Evolutionary conservation across 2,113 vertebrate genomes (phyloP).

Genomic region (Marmota flaviventris): DNA sequence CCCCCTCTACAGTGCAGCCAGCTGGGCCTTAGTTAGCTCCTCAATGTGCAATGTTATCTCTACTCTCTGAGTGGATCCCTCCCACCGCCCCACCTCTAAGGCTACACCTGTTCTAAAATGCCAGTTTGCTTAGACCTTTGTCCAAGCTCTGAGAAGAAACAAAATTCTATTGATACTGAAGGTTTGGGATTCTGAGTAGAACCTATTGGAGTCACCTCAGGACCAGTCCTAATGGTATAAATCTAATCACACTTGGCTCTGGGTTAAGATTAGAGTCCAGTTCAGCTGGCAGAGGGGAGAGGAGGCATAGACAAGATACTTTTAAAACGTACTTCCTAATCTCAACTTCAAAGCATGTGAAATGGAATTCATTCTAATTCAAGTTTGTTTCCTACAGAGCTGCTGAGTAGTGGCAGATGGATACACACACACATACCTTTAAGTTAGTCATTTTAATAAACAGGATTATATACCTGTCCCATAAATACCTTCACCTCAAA

Average conservation of each 20-base stretch:
- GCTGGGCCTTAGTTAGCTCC: neutral
- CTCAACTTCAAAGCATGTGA: slow-evolving; percentile 29
- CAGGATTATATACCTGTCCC: slow-evolving; percentile 78
- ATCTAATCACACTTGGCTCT: neutral
- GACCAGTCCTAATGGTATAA: neutral
- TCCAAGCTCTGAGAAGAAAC: slow-evolving; percentile 24
- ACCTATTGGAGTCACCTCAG: slow-evolving; percentile 51
- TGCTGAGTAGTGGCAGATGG: neutral
- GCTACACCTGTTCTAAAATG: slow-evolving; percentile 71
- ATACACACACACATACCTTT: neutral
- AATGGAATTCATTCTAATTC: slow-evolving; percentile 9
- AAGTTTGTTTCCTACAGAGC: slow-evolving; percentile 3
- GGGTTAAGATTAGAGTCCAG: neutral
- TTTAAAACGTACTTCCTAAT: slow-evolving; percentile 25
- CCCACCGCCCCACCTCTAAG: neutral
- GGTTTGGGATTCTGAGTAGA: neutral
- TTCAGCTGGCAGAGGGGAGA: neutral
- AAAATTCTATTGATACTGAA: neutral
- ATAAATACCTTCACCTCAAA: slow-evolving; percentile 78
- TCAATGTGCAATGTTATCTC: neutral
- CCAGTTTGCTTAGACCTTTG: slow-evolving; percentile 17
- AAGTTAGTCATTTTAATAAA: slow-evolving; percentile 76
- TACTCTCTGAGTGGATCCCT: neutral
- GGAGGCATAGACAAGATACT: neutral
- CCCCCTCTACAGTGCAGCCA: neutral